These are phyloP conservation scores for Enteromius thamalakanensis DNA, from an alignment of 2,797 vertebrate genomes.

Conservation along the genomic window DNA sequence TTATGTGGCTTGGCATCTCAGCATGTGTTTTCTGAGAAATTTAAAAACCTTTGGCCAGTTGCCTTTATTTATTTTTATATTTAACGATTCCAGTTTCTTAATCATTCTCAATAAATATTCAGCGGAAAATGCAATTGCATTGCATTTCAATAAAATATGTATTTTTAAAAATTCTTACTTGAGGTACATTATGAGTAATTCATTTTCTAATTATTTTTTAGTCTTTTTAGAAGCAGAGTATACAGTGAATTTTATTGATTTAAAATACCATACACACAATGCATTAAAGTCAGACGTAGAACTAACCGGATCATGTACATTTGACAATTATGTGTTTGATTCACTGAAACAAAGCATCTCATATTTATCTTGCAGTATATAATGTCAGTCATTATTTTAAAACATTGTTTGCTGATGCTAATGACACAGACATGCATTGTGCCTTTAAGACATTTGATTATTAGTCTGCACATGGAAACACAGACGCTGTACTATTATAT, in stretches of 20 bases:
- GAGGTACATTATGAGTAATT: neutral
- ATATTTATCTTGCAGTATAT: neutral
- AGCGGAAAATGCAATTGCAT: neutral
- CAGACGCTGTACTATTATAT: neutral
- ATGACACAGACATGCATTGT: neutral
- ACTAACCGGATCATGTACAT: neutral
- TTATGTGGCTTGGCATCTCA: neutral
- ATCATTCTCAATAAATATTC: neutral
- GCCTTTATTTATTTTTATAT: neutral
- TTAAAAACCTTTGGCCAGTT: neutral
- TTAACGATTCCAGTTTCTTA: neutral
- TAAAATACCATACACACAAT: neutral
- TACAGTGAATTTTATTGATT: neutral
- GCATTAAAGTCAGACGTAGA: neutral
- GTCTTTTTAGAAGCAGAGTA: neutral
- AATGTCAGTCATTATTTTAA: neutral
- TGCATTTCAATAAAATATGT: neutral
- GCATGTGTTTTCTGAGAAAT: conserved; percentile 11
- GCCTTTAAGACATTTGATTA: neutral
- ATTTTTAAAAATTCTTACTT: neutral
- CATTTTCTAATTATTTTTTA: neutral
- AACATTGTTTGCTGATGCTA: neutral
- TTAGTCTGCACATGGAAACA: neutral
- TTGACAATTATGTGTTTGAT: neutral
- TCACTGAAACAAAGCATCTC: neutral